Base-by-base conservation (phyloP, 2,113 vertebrate genomes). In the Pedetes capensis region DNA sequence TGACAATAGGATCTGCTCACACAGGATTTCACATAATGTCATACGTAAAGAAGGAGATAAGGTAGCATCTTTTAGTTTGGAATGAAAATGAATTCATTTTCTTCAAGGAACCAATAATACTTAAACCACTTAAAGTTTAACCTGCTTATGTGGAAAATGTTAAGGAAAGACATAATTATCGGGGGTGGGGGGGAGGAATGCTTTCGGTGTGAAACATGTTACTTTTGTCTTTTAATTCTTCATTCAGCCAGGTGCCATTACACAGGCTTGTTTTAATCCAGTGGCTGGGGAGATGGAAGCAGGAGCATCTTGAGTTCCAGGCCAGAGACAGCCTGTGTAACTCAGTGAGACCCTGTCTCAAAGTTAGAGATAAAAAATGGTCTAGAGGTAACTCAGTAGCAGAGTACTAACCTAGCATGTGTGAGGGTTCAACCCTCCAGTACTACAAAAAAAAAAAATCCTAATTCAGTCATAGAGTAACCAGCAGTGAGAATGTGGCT, bases 71-170 rank as follows among this genome's bases (percentile, higher is more conserved):
- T 91, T 90, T 29, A 82, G 34, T 90, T 93, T 72, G 39, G 55
- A 95, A 83, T 86, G 68, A 92, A 94, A 93, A 37, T 34, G 11
- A 85, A 85, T 69, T 95, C 8, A 37, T 91, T 96, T 89, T 83
- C 71, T 74, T 93, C n/a, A 78, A 75, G 55, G 29, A 90, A 37
- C 32, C n/a, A n/a, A n/a, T 59, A 22, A 49, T 34, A 79, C 32
- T 23, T 13, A 53, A 68, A 55, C 37, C 27, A 25, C 12, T 74
- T 87, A 42, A 6, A 89, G 17, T 92, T 87, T 59, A 68, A 63
- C 29, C 44, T 69, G 32, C 39, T 75, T 5, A 8, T 79, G 8
- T 83, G 64, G 16, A 87, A 95, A 57, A 44, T 66, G 49, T 91
- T 69, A 94, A 71, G n/a, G 23, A 47, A 59, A 95, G 22, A 44